Conservation (phyloP, 2,888 invertebrate species). For the Sphaerophoria rueppellii region DNA sequence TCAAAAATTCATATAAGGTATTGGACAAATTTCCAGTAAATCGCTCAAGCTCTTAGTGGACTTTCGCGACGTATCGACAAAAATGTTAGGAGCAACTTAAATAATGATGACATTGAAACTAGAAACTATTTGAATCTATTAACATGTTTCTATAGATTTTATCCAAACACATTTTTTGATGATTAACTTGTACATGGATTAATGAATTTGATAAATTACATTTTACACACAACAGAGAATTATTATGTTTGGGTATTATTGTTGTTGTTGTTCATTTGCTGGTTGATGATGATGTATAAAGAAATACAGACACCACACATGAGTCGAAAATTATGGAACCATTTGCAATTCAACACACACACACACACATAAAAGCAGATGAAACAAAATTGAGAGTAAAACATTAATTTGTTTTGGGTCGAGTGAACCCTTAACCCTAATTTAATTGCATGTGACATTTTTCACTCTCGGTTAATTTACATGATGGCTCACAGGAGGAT, state of each 20-base stretch:
- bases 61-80: too few species aligned
- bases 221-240: constrained; percentile 39
- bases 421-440: constrained; percentile 64
- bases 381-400: constrained; percentile 37
- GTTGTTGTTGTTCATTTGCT: too few species aligned
- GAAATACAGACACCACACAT: background rate
- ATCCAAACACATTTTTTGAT: background rate
- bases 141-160: background rate
- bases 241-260: background rate
- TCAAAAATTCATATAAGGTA: too few species aligned
- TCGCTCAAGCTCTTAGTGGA: too few species aligned
- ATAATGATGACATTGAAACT: background rate
- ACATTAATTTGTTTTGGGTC: constrained; percentile 66
- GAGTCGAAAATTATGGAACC: constrained; percentile 4
- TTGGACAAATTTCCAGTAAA: too few species aligned
- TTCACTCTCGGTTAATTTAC: constrained; percentile 61
- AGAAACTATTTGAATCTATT: constrained; percentile 11
- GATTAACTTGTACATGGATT: constrained; percentile 62
- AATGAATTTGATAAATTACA: constrained; percentile 69
- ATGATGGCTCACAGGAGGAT: constrained; percentile 30
- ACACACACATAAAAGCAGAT: background rate
- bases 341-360: background rate
- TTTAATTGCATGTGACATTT: constrained; percentile 69
- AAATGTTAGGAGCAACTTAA: too few species aligned
- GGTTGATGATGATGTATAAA: background rate